Base-by-base conservation (phyloP, 1,140 invertebrate species). In the Drosophila melanica region DNA sequence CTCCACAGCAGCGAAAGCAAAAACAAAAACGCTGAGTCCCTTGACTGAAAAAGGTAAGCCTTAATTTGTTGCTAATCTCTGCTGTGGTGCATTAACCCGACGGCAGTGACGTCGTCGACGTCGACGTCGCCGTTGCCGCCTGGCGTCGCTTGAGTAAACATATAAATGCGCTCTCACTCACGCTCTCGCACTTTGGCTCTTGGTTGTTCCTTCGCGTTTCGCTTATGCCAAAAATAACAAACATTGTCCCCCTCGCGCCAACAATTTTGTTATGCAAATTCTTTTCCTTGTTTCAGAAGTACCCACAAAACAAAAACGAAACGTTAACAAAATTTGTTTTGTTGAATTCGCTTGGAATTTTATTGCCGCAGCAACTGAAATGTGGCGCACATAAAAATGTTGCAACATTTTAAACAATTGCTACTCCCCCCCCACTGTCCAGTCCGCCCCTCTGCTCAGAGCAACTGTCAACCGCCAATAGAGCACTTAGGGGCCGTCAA, bases 201-300 rank as follows among this genome's bases (percentile, higher is more conserved):
- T 37, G 16, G 23, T 60, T 51, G 45, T 53, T 30, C 30, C 66
- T 37, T 14, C 20, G 20, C 50, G 27, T 7, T 14, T 9, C 37
- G 55, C 63, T 66, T 76, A 75, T 78, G 82, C 79, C 79, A 87
- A 87, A 89, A 87, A 89, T 89, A 89, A 77, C 79, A 64, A 89
- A 63, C 64, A 72, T 58, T 27, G 18, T 3, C 60, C 30, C 45
- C 39, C 27, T 59, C 33, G 11, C 33, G 47, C 50, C 60, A 9
- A 63, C 64, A 50, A 51, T 60, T 87, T 87, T 87, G 82, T 87
- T 89, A 89, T 87, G 82, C 82, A 87, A 87, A 87, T 82, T 87
- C 68, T 67, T 81, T 86, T 60, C 45, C 39, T 70, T 62, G 64
- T 66, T 78, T 78, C 54, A 60, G 30, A 78, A 78, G 79, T 79